phyloP scores from a whole-genome alignment of 2,888 invertebrate genomes.

The Cephus runcator region DNA sequence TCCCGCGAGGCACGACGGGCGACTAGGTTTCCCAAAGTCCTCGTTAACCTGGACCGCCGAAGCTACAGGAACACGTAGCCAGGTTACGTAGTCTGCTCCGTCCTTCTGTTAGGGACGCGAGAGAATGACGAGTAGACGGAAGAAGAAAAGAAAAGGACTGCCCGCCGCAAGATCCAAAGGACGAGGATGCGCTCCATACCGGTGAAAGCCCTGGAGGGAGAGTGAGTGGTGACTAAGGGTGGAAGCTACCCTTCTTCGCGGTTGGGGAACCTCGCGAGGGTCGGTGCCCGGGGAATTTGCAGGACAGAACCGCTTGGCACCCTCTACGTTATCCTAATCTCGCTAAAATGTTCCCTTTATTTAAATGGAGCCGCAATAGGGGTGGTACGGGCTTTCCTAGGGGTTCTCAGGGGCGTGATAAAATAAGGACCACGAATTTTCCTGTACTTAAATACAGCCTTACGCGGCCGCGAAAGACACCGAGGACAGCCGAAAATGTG shows the following conservation, averaged over 20 bases:
- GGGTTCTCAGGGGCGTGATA: not conserved
- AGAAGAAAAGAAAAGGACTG: not conserved
- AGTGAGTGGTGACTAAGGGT: too few species aligned
- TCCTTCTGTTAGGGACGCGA: not conserved
- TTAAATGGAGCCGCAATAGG: conserved; percentile 31
- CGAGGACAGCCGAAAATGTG: not conserved
- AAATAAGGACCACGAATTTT: conserved; percentile 19
- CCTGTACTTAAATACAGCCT: conserved; percentile 15
- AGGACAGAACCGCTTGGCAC: conserved; percentile 5
- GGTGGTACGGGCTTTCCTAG: not conserved
- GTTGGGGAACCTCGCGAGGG: not conserved
- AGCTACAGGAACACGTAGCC: not conserved
- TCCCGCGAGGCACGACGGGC: not conserved
- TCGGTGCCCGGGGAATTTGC: conserved; percentile 18
- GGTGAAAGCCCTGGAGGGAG: not conserved
- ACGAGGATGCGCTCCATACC: too few species aligned
- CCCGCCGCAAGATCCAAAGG: too few species aligned
- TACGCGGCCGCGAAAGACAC: not conserved
- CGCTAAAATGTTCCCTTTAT: conserved; percentile 39
- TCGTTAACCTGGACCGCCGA: not conserved
- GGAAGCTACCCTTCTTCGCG: too few species aligned
- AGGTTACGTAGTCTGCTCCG: not conserved
- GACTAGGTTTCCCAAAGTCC: conserved; percentile 4
- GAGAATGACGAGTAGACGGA: not conserved
- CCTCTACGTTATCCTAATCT: conserved; percentile 34